Evolutionary conservation across 2,888 invertebrate genomes (phyloP).

Genomic region (Rhopalosiphum nymphaeae): DNA sequence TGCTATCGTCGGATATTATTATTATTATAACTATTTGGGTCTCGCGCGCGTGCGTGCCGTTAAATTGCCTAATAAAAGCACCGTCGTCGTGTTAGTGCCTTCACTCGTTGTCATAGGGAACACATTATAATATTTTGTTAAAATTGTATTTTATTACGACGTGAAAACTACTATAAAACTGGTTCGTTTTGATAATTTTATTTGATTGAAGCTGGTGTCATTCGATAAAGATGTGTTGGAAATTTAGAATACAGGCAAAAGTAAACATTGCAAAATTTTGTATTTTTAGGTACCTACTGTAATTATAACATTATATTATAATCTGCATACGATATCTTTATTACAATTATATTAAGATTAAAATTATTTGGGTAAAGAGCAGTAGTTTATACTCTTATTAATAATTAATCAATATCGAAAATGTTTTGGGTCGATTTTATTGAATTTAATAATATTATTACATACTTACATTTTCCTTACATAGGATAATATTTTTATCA

Average conservation of each 20-base stretch:
- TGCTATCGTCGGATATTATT: neutral
- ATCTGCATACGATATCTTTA: neutral
- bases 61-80: constrained; percentile 53
- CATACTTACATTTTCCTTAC: neutral
- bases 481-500: neutral
- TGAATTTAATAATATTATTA: too few species aligned
- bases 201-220: neutral
- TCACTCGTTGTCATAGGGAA: neutral
- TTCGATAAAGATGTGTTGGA: neutral
- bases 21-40: neutral
- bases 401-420: neutral
- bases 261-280: neutral
- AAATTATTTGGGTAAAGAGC: neutral
- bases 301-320: neutral
- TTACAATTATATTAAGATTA: neutral
- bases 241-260: neutral
- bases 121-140: neutral
- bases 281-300: neutral
- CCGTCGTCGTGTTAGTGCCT: neutral
- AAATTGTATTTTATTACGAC: neutral
- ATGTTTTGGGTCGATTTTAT: too few species aligned
- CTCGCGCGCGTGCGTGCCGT: constrained; percentile 23
- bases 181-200: neutral
- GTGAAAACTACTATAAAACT: neutral
- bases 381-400: neutral